A percentile compares a stretch with the other conserved stretches of the same genome.
Evolutionary conservation across 1,140 invertebrate genomes (phyloP).

Genomic region (Notospermus geniculatus): DNA sequence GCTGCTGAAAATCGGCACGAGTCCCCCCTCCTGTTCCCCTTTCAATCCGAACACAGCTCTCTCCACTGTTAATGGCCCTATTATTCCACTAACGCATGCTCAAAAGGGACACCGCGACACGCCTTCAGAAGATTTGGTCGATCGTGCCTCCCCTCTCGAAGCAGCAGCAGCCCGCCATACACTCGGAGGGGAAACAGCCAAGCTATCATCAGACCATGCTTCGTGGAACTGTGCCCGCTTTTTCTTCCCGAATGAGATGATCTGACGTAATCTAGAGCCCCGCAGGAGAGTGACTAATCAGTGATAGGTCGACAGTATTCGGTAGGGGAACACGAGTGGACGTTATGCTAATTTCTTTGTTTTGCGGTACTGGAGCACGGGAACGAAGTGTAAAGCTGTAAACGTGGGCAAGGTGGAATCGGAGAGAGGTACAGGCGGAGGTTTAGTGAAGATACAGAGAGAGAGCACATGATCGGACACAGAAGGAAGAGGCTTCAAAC

Average conservation of each 20-base stretch:
- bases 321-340: too few relatives aligned
- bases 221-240: background rate
- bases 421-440: too few relatives aligned
- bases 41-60: constrained; percentile 1
- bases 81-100: constrained; percentile 7
- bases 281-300: constrained; percentile 1
- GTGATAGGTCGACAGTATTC: background rate
- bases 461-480: too few relatives aligned
- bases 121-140: constrained; percentile 2
- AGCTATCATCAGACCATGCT: background rate
- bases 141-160: background rate
- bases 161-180: too few relatives aligned
- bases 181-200: background rate
- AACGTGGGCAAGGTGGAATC: too few relatives aligned
- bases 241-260: background rate
- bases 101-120: constrained; percentile 1
- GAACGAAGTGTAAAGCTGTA: too few relatives aligned
- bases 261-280: background rate
- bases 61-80: background rate
- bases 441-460: too few relatives aligned
- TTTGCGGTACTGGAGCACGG: too few relatives aligned
- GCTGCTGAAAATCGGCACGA: constrained; percentile 5
- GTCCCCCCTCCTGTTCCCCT: constrained; percentile 6
- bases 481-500: too few relatives aligned
- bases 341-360: too few relatives aligned